phyloP scores from a whole-genome alignment of 2,888 invertebrate species.

The Muschampia plurimacula region DNA sequence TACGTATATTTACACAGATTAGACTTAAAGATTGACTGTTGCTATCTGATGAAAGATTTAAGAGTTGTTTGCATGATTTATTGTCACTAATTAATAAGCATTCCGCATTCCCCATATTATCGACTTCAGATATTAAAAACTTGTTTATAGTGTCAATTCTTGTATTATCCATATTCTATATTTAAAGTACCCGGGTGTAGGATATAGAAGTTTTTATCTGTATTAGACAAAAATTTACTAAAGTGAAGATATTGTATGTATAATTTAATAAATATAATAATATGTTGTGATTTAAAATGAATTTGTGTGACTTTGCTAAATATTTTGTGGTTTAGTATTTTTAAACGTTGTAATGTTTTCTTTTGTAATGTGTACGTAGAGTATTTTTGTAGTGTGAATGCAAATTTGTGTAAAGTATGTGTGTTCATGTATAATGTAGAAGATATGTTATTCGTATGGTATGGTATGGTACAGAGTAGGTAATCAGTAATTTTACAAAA shows the following conservation, averaged over 20 bases:
- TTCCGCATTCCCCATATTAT: neutral
- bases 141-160: neutral
- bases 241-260: neutral
- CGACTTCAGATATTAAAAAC: neutral
- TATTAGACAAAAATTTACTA: neutral
- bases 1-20: neutral
- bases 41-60: neutral
- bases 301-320: neutral
- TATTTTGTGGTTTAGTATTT: neutral
- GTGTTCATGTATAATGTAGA: too few species aligned
- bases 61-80: neutral
- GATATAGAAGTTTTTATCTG: neutral
- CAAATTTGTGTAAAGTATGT: too few species aligned
- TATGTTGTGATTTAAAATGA: neutral
- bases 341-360: neutral
- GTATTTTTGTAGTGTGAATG: too few species aligned
- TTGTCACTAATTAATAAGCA: neutral
- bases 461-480: too few species aligned
- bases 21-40: neutral
- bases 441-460: too few species aligned
- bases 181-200: neutral
- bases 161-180: conserved; percentile 4
- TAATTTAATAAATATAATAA: too few species aligned
- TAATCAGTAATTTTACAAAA: too few species aligned
- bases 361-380: too few species aligned